Conservation (phyloP, 2,113 vertebrate species). For the Orientallactaga bullata region DNA sequence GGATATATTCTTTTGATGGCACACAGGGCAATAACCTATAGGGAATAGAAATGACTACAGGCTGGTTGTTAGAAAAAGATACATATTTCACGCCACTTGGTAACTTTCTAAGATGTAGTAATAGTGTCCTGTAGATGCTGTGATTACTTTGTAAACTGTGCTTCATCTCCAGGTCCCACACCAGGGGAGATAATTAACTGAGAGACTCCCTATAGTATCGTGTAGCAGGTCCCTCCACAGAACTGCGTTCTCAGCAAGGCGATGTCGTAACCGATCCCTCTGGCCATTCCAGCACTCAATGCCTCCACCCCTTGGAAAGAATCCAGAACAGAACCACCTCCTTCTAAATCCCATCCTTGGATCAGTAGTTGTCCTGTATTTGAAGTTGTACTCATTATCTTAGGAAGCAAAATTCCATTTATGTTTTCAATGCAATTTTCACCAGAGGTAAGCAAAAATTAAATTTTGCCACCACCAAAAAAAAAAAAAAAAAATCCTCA, state of each 20-base stretch:
- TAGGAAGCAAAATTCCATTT: not conserved
- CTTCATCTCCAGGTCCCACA: conserved; percentile 6
- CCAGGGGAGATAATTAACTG: conserved; percentile 21
- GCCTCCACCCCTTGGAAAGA: conserved; percentile 3
- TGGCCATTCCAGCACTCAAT: conserved; percentile 27
- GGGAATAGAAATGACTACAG: not conserved
- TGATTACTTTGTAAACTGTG: conserved; percentile 16
- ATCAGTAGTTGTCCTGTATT: not conserved
- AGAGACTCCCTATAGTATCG: not conserved
- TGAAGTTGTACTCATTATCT: not conserved
- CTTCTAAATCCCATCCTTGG: not conserved
- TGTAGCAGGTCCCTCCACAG: not conserved
- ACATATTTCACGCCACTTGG: not conserved
- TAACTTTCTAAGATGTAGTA: not conserved
- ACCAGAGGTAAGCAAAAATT: not conserved
- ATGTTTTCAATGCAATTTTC: not conserved
- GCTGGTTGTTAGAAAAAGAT: not conserved
- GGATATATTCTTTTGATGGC: not conserved
- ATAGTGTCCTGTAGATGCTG: not conserved
- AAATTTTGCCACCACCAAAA: not conserved
- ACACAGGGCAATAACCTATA: not conserved
- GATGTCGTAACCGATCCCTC: not conserved
- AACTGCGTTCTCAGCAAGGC: conserved; percentile 47
- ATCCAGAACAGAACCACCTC: conserved; percentile 25
- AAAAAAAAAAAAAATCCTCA: not conserved